These are phyloP conservation scores for Mormyrus hasselquistii DNA, from an alignment of 2,797 vertebrate species.

Conservation along the genomic window DNA sequence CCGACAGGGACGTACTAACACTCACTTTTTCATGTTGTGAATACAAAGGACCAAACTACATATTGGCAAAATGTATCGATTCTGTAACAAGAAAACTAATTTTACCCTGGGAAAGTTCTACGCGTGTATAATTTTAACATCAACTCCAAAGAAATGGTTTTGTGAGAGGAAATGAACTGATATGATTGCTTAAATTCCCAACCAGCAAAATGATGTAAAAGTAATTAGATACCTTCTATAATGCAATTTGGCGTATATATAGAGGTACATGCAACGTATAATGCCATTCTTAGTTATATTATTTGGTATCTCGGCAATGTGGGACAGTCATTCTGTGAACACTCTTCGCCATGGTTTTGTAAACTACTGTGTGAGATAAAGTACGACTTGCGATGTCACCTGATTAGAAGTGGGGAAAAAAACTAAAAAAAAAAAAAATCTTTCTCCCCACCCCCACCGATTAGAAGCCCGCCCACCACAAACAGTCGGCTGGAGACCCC, in stretches of 20 bases:
- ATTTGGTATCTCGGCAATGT: background rate
- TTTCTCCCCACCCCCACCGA: conserved; percentile 82
- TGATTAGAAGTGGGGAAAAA: conserved; percentile 71
- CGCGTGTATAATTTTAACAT: background rate
- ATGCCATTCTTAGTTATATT: background rate
- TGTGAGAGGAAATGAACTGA: background rate
- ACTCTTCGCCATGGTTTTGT: background rate
- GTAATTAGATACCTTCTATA: background rate
- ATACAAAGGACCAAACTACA: background rate
- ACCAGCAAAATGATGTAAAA: background rate
- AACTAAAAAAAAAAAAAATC: conserved; percentile 48
- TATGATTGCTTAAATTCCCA: background rate
- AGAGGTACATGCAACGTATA: background rate
- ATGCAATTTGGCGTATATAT: background rate
- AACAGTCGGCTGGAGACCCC: conserved; percentile 87
- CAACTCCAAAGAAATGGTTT: background rate
- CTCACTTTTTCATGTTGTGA: background rate
- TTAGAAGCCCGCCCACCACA: conserved; percentile 97
- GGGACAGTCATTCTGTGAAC: background rate
- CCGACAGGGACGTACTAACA: background rate
- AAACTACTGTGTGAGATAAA: conserved; percentile 53
- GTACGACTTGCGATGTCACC: conserved; percentile 80
- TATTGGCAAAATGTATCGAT: background rate
- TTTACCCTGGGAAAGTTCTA: background rate
- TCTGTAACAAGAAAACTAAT: background rate